A percentile compares a stretch with the other conserved stretches of the same genome.
Evolutionary conservation across 2,113 vertebrate genomes (phyloP).

Genomic region (Penelope pileata): DNA sequence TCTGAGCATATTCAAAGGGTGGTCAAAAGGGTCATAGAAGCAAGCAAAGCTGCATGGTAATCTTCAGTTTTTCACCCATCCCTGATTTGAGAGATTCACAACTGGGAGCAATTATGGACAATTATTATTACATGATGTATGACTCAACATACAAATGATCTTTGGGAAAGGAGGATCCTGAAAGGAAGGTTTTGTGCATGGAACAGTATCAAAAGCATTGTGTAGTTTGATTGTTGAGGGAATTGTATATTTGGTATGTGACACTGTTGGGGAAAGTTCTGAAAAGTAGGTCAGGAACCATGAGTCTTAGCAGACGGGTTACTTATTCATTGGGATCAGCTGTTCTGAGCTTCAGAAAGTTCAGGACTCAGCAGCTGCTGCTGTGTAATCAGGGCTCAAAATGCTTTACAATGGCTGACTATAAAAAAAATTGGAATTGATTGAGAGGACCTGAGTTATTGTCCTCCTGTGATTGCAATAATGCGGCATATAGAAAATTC

Average conservation of each 20-base stretch:
- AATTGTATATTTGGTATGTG: conserved; percentile 24
- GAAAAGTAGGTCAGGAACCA: conserved; percentile 54
- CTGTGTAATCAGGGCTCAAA: conserved; percentile 46
- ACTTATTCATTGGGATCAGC: conserved; percentile 62
- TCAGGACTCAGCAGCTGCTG: conserved; percentile 67
- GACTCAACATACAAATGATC: conserved; percentile 43
- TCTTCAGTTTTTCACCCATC: not conserved
- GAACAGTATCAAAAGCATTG: conserved; percentile 2
- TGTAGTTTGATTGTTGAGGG: conserved; percentile 11
- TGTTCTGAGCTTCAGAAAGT: conserved; percentile 58
- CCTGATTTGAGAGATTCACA: conserved; percentile 21
- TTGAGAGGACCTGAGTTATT: conserved; percentile 62
- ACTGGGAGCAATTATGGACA: conserved; percentile 56
- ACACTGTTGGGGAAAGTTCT: conserved; percentile 44
- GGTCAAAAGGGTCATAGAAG: not conserved
- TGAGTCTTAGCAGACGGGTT: conserved; percentile 33
- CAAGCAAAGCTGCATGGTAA: not conserved
- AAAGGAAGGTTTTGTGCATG: conserved; percentile 12
- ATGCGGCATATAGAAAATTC: conserved; percentile 22
- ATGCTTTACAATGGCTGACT: conserved; percentile 30
- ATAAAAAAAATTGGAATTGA: conserved; percentile 42
- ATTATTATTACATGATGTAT: conserved; percentile 46
- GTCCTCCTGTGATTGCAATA: conserved; percentile 40
- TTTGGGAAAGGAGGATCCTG: conserved; percentile 33
- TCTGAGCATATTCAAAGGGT: not conserved